These are phyloP conservation scores for Tenualosa ilisha DNA, from an alignment of 2,797 vertebrate species.

Conservation along the genomic window DNA sequence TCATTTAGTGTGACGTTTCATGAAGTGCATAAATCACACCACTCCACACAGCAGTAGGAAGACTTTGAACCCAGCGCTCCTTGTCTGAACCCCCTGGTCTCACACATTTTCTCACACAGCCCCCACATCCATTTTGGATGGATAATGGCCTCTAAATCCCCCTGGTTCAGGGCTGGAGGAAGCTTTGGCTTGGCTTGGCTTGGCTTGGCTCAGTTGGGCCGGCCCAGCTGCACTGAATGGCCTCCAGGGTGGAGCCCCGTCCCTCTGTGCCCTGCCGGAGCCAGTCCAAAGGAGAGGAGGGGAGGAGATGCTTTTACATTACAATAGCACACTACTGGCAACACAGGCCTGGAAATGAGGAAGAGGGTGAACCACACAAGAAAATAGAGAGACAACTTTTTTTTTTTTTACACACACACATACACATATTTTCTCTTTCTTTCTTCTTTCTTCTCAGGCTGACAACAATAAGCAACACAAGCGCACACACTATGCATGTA, in stretches of 20 bases:
- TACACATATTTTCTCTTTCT: background rate
- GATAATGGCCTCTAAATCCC: slow-evolving; percentile 5
- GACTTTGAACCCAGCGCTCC: background rate
- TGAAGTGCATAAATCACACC: background rate
- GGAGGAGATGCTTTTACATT: slow-evolving; percentile 18
- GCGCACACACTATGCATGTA: background rate
- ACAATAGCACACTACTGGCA: slow-evolving; percentile 50
- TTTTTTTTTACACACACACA: background rate
- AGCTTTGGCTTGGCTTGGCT: slow-evolving; percentile 24
- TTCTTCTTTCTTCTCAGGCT: background rate
- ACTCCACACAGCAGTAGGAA: background rate
- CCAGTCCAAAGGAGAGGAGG: slow-evolving; percentile 15
- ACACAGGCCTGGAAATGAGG: background rate
- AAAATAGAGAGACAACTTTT: background rate
- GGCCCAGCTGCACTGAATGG: slow-evolving; percentile 46
- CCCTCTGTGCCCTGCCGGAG: slow-evolving; percentile 13
- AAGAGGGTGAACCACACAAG: background rate
- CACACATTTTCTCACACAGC: background rate
- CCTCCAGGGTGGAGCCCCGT: slow-evolving; percentile 47
- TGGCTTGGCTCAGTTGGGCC: slow-evolving; percentile 27
- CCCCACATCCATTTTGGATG: slow-evolving; percentile 8
- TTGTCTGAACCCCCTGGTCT: background rate
- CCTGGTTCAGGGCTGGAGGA: slow-evolving; percentile 11
- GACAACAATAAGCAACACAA: background rate
- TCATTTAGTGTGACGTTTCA: background rate